Evolutionary conservation across 2,113 vertebrate species (phyloP).

Genomic region (Varanus salvator): DNA sequence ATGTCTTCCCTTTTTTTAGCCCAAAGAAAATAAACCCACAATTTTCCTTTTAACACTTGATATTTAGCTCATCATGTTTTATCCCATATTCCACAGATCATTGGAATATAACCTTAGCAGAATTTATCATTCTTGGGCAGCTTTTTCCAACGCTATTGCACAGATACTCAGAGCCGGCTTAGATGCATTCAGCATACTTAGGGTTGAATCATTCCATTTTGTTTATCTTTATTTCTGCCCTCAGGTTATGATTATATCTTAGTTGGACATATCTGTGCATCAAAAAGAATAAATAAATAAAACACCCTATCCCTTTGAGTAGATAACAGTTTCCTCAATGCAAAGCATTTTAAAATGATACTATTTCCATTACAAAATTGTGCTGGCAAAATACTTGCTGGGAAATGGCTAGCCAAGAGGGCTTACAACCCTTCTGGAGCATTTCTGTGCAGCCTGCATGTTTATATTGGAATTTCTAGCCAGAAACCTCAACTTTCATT

Average conservation of each 20-base stretch:
- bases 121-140: conserved; percentile 44
- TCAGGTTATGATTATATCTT: conserved; percentile 56
- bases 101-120: conserved; percentile 58
- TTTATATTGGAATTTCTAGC: neutral
- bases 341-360: conserved; percentile 38
- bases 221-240: conserved; percentile 64
- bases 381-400: conserved; percentile 9
- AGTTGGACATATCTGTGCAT: conserved; percentile 45
- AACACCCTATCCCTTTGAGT: conserved; percentile 41
- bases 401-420: neutral
- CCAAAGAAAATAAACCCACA: conserved; percentile 54
- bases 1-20: conserved; percentile 46
- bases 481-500: neutral
- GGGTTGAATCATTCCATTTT: conserved; percentile 55
- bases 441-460: neutral
- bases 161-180: conserved; percentile 61
- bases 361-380: conserved; percentile 41
- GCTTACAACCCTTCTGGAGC: neutral
- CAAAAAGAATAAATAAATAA: conserved; percentile 52
- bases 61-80: conserved; percentile 61
- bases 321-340: conserved; percentile 51
- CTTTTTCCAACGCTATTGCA: conserved; percentile 37
- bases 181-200: conserved; percentile 60
- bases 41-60: neutral
- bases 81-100: conserved; percentile 60